Evolutionary conservation across 2,888 invertebrate genomes (phyloP).

Genomic region (Erebia ligea): DNA sequence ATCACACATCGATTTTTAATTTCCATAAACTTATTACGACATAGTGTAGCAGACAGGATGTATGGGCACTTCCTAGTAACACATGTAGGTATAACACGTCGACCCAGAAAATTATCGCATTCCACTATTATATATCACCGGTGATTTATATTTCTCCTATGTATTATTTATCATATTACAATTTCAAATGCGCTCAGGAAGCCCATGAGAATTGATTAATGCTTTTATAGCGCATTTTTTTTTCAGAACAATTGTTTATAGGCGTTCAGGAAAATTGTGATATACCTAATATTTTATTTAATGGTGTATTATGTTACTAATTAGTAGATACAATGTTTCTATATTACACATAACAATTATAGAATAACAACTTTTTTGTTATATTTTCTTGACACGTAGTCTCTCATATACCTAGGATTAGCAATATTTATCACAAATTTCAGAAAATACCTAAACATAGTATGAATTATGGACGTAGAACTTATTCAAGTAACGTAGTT

Average conservation of each 20-base stretch:
- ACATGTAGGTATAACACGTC: slow-evolving; percentile 15
- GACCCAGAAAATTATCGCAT: slow-evolving; percentile 29
- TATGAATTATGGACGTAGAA: neutral
- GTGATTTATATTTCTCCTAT: slow-evolving; percentile 29
- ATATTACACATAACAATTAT: neutral
- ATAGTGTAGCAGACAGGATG: neutral
- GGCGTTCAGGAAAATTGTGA: slow-evolving; percentile 5
- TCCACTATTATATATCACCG: slow-evolving; percentile 21
- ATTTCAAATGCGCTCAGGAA: slow-evolving; percentile 29
- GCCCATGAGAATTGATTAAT: slow-evolving; percentile 27
- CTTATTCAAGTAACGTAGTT: neutral
- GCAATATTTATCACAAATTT: neutral
- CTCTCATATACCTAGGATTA: neutral
- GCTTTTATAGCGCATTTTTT: slow-evolving; percentile 17
- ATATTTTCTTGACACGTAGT: too few relatives aligned
- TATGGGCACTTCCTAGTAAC: slow-evolving; percentile 22
- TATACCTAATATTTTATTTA: neutral
- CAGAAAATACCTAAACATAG: neutral
- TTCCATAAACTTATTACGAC: slow-evolving; percentile 14
- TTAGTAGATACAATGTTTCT: neutral
- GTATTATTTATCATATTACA: slow-evolving; percentile 25
- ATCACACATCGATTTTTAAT: neutral
- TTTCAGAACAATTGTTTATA: slow-evolving; percentile 16
- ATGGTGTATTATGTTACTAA: slow-evolving; percentile 8
- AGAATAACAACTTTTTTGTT: neutral